Evolutionary conservation across 1,140 invertebrate genomes (phyloP).

Genomic region (Zeugodacus cucurbitae): DNA sequence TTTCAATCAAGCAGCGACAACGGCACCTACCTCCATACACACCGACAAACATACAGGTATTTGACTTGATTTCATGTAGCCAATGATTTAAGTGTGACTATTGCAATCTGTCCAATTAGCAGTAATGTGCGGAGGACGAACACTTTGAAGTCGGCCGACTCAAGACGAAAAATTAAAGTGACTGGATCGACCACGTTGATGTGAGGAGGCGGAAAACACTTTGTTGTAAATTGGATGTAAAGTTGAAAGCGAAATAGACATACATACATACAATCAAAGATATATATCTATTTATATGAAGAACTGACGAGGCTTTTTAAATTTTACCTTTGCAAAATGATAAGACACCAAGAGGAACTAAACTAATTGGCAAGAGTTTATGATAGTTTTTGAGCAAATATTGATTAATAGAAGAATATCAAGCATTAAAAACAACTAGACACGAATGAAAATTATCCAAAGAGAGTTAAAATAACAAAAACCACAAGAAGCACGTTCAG

Average conservation of each 20-base stretch:
- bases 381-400: too few species aligned
- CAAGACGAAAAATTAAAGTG: neutral
- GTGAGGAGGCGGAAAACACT: slow-evolving; percentile 4
- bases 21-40: neutral
- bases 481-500: neutral
- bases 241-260: neutral
- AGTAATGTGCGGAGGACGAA: slow-evolving; percentile 24
- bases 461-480: neutral
- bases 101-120: slow-evolving; percentile 39
- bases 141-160: slow-evolving; percentile 9
- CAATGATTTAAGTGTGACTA: slow-evolving; percentile 23
- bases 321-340: neutral
- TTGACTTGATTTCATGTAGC: slow-evolving; percentile 18
- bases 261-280: neutral
- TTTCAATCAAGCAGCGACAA: slow-evolving; percentile 28
- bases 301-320: neutral
- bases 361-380: neutral
- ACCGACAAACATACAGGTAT: neutral
- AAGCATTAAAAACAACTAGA: too few species aligned
- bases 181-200: neutral
- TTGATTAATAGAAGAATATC: too few species aligned
- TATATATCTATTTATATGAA: neutral
- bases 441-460: neutral
- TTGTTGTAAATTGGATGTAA: slow-evolving; percentile 2
- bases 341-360: neutral